These are phyloP conservation scores for Stomorhina lunata DNA, from an alignment of 2,888 invertebrate species.

Conservation along the genomic window DNA sequence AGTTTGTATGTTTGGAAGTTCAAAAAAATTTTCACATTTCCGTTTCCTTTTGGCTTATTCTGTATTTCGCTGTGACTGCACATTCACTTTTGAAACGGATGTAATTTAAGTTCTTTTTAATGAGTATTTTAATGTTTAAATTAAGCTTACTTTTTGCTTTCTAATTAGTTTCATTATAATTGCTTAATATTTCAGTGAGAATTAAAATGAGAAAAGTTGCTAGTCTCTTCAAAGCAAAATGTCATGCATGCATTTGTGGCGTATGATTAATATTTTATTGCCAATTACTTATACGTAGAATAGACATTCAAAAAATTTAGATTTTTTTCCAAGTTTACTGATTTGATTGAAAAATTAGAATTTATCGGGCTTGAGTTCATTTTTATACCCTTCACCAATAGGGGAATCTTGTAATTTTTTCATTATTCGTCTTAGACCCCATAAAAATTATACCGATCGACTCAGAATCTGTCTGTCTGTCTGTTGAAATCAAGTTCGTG, in stretches of 20 bases:
- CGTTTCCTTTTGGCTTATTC: conserved; percentile 15
- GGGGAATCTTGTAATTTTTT: too few relatives aligned
- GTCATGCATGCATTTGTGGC: background rate
- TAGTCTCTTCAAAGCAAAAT: background rate
- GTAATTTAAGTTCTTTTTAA: conserved; percentile 61
- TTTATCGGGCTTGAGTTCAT: too few relatives aligned
- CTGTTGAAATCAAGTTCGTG: too few relatives aligned
- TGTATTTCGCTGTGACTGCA: conserved; percentile 10
- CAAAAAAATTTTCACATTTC: conserved; percentile 40
- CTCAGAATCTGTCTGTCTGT: too few relatives aligned
- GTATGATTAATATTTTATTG: conserved; percentile 50
- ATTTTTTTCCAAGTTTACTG: too few relatives aligned
- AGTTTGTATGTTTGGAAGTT: background rate
- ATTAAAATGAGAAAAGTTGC: background rate
- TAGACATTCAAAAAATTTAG: background rate
- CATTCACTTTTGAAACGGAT: conserved; percentile 41
- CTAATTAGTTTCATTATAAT: conserved; percentile 63
- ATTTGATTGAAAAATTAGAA: too few relatives aligned
- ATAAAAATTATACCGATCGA: too few relatives aligned
- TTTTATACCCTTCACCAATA: too few relatives aligned
- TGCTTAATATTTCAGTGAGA: conserved; percentile 39
- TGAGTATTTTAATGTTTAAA: conserved; percentile 61
- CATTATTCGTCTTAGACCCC: too few relatives aligned
- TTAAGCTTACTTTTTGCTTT: conserved; percentile 54
- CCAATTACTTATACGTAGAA: conserved; percentile 24